A percentile compares a stretch with the other conserved stretches of the same genome.
These are phyloP conservation scores for Vultur gryphus DNA, from an alignment of 2,797 vertebrate species.

Conservation along the genomic window DNA sequence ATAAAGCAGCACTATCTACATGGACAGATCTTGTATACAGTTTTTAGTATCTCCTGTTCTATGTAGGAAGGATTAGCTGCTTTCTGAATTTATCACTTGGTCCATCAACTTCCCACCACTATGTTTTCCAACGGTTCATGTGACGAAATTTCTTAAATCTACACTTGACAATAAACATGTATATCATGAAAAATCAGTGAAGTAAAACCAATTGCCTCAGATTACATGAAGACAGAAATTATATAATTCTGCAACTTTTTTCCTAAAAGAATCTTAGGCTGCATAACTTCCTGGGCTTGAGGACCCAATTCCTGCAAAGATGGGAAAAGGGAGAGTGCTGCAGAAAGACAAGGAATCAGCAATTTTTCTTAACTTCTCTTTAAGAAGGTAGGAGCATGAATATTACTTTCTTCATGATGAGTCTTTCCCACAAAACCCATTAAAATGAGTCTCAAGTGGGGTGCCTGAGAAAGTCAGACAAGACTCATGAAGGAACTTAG, in stretches of 20 bases:
- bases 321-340: background rate
- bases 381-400: background rate
- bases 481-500: background rate
- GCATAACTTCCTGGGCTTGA: background rate
- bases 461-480: background rate
- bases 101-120: background rate
- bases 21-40: background rate
- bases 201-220: background rate
- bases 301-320: background rate
- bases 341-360: background rate
- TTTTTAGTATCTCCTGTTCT: background rate
- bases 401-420: background rate
- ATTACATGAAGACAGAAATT: background rate
- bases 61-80: background rate
- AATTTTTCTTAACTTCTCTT: background rate
- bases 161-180: background rate
- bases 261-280: background rate
- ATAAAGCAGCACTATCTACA: background rate
- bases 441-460: background rate
- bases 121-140: background rate
- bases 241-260: background rate
- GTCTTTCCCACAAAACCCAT: background rate
- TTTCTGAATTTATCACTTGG: background rate
- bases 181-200: rapidly evolving
- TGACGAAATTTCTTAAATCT: background rate